Evolutionary conservation across 2,888 invertebrate species (phyloP), one percentile per base, ranked within the genome.

Genomic region (Luperina testacea): DNA sequence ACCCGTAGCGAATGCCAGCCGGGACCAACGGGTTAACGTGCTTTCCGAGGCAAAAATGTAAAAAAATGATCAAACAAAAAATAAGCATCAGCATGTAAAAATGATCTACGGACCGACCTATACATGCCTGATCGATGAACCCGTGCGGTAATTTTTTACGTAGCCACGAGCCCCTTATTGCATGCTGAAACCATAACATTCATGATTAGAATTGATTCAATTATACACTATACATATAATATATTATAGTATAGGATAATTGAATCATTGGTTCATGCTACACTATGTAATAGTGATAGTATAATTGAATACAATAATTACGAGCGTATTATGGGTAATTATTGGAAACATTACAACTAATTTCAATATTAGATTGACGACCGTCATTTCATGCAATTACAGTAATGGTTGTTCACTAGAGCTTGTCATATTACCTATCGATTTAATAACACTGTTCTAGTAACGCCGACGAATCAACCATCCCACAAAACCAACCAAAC

Each of bases 321-420:
- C 45, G 20, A 27, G 7, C 38, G 7, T 42, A 63, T 48, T 32
- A 57, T 6, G 51, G 5, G 11, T 57, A 45, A 81, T 85, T 76
- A 76, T 59, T 27, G 51, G 45, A 17, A 15, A 20, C n/a, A 77
- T 63, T 67, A 73, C 70, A 51, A 59, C 70, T 67, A 85, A 83
- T 83, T 81, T 73, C 48, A 63, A 61, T 20, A 71, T 71, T 71
- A 13, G 27, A 71, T 81, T 45, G 65, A 71, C 38, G n/a, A n/a
- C 15, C 57, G 8, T 51, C 24, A 85, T 76, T 61, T 57, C 13
- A 70, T 61, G 65, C 42, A 75, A 75, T 84, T 84, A 67, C 9
- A n/a, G 4, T 63, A 78, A 83, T 82, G 24, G 63, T 24, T 59
- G 42, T 67, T 75, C 65, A 57, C 24, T 38, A 32, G 48, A 48